These are phyloP conservation scores for Chalcosyrphus nemorum DNA, from an alignment of 2,888 invertebrate genomes.

Conservation along the genomic window DNA sequence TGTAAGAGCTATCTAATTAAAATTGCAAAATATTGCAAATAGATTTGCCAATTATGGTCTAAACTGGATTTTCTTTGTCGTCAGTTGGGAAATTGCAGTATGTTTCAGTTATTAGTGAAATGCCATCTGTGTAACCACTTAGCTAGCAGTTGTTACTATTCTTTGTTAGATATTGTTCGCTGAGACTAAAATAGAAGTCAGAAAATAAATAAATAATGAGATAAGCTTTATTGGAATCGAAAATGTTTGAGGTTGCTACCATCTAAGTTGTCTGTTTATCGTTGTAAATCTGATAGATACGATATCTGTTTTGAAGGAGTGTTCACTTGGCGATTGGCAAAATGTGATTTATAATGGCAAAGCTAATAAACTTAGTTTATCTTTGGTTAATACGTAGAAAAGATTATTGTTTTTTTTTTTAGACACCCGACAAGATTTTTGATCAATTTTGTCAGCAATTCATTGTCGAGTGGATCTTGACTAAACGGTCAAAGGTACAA, in stretches of 20 bases:
- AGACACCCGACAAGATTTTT: neutral
- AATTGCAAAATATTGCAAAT: constrained; percentile 10
- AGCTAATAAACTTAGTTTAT: neutral
- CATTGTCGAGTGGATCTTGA: too few relatives aligned
- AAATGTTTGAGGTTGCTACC: neutral
- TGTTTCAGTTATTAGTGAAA: neutral
- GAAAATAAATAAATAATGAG: neutral
- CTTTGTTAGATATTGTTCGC: neutral
- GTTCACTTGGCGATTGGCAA: neutral
- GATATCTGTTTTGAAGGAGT: neutral
- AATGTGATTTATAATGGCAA: neutral
- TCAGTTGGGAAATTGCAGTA: neutral
- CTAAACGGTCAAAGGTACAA: too few relatives aligned
- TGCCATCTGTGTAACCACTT: neutral
- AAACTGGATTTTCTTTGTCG: constrained; percentile 9
- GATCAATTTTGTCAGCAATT: neutral
- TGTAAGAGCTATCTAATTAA: constrained; percentile 7
- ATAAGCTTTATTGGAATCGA: neutral
- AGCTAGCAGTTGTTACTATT: neutral
- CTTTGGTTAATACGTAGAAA: neutral
- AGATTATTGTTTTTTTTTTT: neutral
- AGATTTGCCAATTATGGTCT: constrained; percentile 41
- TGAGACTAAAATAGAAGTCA: neutral
- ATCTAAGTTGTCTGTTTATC: neutral
- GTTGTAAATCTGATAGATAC: neutral